Percentiles rank a stretch among this genome's conserved stretches.
These are phyloP conservation scores for Aethina tumida DNA, from an alignment of 1,140 invertebrate genomes.

Conservation along the genomic window DNA sequence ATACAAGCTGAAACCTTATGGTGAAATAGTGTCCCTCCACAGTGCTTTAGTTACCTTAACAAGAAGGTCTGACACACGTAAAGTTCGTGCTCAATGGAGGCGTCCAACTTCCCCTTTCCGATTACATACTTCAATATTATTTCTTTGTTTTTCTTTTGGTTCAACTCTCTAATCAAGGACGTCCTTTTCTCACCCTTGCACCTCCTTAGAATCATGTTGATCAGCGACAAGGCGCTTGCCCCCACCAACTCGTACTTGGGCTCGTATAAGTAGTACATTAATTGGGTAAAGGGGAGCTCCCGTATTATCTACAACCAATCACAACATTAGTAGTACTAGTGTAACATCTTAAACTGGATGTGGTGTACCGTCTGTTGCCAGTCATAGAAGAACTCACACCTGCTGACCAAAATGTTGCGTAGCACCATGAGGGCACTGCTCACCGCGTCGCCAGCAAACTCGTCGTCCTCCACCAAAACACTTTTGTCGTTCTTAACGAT, in stretches of 20 bases:
- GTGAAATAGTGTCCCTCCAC: neutral
- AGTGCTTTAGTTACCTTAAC: slow-evolving; percentile 20
- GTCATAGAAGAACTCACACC: slow-evolving; percentile 14
- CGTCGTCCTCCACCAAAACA: no score
- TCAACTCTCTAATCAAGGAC: slow-evolving; percentile 27
- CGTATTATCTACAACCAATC: slow-evolving; percentile 20
- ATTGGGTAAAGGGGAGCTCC: slow-evolving; percentile 15
- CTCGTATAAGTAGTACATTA: slow-evolving; percentile 18
- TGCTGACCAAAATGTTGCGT: slow-evolving; percentile 25
- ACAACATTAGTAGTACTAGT: slow-evolving; percentile 6
- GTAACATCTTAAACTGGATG: neutral
- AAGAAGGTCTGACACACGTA: slow-evolving; percentile 29
- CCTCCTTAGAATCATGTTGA: slow-evolving; percentile 26
- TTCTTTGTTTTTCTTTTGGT: slow-evolving; percentile 21
- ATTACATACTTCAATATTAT: slow-evolving; percentile 29
- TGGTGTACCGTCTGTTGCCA: slow-evolving; percentile 22
- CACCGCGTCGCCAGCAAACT: slow-evolving; percentile 14
- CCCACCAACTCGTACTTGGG: slow-evolving; percentile 11
- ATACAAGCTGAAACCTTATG: slow-evolving; percentile 17
- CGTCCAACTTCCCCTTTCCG: slow-evolving; percentile 16
- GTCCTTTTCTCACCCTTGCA: slow-evolving; percentile 22
- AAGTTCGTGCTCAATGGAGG: slow-evolving; percentile 25
- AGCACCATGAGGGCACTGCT: slow-evolving; percentile 22
- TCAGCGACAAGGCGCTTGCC: slow-evolving; percentile 23
- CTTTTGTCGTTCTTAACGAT: slow-evolving; percentile 19